These are phyloP conservation scores for Eretmochelys imbricata DNA, from an alignment of 2,113 vertebrate species.

Conservation along the genomic window DNA sequence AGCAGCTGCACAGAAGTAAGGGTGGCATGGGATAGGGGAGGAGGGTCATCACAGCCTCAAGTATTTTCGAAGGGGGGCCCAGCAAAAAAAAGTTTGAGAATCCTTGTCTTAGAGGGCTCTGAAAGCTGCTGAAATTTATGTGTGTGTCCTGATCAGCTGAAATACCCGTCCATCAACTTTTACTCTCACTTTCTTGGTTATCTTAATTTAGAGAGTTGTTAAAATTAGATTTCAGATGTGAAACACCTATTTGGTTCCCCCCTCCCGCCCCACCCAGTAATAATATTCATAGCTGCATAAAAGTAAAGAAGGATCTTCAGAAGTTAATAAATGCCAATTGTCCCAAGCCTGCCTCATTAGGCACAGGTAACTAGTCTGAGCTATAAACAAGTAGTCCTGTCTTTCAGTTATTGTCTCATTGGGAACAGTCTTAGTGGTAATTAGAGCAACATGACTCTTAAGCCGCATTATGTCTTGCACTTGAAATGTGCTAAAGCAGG, in stretches of 20 bases:
- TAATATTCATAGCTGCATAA: not conserved
- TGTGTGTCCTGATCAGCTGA: not conserved
- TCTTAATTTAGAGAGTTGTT: not conserved
- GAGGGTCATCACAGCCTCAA: too few relatives aligned
- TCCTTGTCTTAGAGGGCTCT: not conserved
- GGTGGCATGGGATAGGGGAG: too few relatives aligned
- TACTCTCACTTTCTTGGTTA: not conserved
- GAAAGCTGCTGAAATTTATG: not conserved
- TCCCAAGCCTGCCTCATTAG: not conserved
- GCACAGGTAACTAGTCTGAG: not conserved
- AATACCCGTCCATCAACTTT: not conserved
- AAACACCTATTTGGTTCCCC: not conserved
- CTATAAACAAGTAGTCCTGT: not conserved
- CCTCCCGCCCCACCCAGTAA: not conserved
- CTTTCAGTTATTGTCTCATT: not conserved
- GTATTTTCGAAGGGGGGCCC: too few relatives aligned
- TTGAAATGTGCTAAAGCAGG: not conserved
- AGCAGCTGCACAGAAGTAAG: too few relatives aligned
- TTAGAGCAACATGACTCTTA: not conserved
- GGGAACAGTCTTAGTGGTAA: not conserved
- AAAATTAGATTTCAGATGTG: constrained; percentile 15
- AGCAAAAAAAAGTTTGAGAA: too few relatives aligned
- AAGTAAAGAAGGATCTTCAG: not conserved
- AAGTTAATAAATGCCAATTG: not conserved
- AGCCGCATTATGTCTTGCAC: not conserved